Conservation (phyloP, 2,797 vertebrate species). For the Rhinoraja longicauda region DNA sequence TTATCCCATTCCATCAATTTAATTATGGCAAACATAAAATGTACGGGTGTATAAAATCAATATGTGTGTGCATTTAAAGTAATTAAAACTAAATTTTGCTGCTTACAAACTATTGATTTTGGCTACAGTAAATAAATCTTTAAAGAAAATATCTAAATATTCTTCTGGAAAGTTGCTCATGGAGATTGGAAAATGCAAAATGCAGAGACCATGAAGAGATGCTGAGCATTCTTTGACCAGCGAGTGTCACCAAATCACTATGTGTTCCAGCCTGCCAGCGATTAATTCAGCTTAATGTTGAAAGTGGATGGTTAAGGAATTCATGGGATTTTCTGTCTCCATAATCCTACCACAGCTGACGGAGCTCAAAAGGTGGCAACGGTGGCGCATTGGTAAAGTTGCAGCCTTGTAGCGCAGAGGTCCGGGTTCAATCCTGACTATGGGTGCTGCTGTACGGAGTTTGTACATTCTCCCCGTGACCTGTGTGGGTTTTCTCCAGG, state of each 20-base stretch:
- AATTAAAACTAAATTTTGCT: not conserved
- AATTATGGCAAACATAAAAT: not conserved
- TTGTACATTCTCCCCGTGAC: no score
- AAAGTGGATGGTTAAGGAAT: not conserved
- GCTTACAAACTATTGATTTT: not conserved
- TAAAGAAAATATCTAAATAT: not conserved
- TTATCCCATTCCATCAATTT: not conserved
- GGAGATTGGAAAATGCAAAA: not conserved
- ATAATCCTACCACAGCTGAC: not conserved
- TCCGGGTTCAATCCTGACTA: no score
- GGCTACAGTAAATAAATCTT: not conserved
- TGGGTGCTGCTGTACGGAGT: no score
- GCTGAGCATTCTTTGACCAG: not conserved
- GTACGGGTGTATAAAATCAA: not conserved
- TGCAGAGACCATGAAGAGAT: not conserved
- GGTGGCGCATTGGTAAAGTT: no score
- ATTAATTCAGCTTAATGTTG: not conserved
- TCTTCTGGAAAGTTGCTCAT: not conserved
- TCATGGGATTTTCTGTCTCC: no score
- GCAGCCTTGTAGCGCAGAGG: no score
- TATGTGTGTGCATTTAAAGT: not conserved
- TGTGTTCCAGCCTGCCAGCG: not conserved
- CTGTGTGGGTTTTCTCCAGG: no score
- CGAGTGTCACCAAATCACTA: constrained; percentile 29
- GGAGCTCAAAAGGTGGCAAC: not conserved